A percentile compares a stretch with the other conserved stretches of the same genome.
phyloP scores from a whole-genome alignment of 2,113 vertebrate species.

The Dicerorhinus sumatrensis region DNA sequence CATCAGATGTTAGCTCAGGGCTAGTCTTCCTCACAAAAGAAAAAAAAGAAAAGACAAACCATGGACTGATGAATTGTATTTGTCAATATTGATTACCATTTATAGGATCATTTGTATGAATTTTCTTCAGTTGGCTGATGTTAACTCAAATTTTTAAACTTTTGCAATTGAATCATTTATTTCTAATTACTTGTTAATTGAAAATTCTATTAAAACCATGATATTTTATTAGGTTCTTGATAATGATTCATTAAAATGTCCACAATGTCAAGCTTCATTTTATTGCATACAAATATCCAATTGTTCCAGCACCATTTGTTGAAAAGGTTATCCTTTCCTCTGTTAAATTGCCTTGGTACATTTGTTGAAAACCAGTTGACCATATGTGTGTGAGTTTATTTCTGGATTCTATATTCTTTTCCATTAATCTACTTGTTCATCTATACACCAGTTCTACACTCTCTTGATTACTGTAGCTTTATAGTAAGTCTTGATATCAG shows the following conservation, averaged over 20 bases:
- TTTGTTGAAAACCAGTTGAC: neutral
- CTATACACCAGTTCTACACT: neutral
- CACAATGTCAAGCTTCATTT: neutral
- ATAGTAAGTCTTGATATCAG: neutral
- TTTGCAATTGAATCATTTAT: constrained; percentile 34
- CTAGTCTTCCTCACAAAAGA: too few relatives aligned
- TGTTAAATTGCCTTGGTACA: neutral
- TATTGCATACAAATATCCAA: constrained; percentile 9
- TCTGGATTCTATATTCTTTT: neutral
- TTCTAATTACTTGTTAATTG: constrained; percentile 66
- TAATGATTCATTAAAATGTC: constrained; percentile 82
- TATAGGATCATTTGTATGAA: neutral
- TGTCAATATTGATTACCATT: neutral
- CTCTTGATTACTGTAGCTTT: neutral
- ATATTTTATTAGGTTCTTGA: constrained; percentile 83
- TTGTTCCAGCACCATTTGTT: neutral
- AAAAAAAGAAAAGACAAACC: neutral
- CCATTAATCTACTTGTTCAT: neutral
- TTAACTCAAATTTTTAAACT: neutral
- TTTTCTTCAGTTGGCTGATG: constrained; percentile 5
- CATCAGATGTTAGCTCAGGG: too few relatives aligned
- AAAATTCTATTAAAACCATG: constrained; percentile 74
- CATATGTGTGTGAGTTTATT: neutral
- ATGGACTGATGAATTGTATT: neutral
- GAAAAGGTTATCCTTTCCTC: constrained; percentile 10